Evolutionary conservation across 2,797 vertebrate genomes (phyloP).

Genomic region (Erethizon dorsatum): DNA sequence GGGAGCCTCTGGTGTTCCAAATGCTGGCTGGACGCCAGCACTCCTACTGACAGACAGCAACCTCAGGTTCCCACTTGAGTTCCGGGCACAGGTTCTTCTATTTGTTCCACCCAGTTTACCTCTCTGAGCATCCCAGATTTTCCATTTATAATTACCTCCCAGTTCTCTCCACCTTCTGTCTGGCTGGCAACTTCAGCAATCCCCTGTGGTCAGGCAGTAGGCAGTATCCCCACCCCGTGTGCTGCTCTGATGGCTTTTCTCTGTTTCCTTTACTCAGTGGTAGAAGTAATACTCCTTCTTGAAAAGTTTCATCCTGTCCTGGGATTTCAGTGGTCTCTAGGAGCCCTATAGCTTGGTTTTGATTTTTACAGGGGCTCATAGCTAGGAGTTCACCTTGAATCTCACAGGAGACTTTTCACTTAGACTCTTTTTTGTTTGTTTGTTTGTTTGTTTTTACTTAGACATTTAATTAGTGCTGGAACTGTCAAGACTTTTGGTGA

Average conservation of each 20-base stretch:
- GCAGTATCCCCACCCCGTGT: neutral
- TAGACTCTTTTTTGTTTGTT: neutral
- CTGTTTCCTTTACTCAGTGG: neutral
- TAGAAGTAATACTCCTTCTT: neutral
- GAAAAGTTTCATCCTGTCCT: neutral
- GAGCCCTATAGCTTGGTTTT: neutral
- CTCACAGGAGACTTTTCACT: neutral
- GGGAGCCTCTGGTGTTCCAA: neutral
- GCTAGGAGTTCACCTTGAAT: neutral
- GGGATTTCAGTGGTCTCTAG: too few relatives aligned
- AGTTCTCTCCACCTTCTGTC: neutral
- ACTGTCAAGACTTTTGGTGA: neutral
- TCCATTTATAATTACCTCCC: neutral
- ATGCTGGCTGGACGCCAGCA: neutral
- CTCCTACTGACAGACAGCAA: neutral
- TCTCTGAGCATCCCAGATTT: neutral
- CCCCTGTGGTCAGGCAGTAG: neutral
- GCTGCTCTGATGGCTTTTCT: neutral
- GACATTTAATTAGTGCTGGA: neutral
- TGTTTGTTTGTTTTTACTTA: neutral
- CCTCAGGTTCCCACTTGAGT: neutral
- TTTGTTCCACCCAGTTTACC: neutral
- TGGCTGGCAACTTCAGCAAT: neutral
- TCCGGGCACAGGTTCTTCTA: neutral
- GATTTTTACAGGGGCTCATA: neutral